Evolutionary conservation across 2,113 vertebrate genomes (phyloP), one percentile per base, ranked within the genome.

Genomic region (Ochotona princeps): DNA sequence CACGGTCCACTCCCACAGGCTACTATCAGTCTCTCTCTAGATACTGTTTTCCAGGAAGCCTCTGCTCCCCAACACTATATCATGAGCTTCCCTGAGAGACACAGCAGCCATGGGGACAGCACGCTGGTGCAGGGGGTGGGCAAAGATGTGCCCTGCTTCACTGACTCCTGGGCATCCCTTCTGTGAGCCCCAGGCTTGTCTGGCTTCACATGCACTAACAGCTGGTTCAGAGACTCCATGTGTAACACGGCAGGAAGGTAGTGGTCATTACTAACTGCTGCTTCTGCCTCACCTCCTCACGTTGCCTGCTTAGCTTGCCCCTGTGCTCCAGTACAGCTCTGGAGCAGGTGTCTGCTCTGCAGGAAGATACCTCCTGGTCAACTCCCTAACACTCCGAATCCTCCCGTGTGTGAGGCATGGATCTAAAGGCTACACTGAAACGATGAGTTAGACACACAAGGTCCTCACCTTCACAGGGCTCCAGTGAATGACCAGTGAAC

Each of bases 31-130:
- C 83, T 67, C 44, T 10, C 78, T 32, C 82, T 63, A 28, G 30
- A n/a, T 30, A n/a, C 25, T 7, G 57, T 88, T 92, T 93, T 76
- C 76, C 69, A 83, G 90, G 66, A 94, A 92, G 26, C 18, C 5
- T 57, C 35, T 21, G 60, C 1, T 32, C 81, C 76, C 73, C 25
- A n/a, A n/a, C n/a, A 26, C 66, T 83, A 90, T 51, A 15, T 47
- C 0, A 0, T 25, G 32, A 67, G n/a, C 10, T 61, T 89, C 61
- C 60, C 15, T 2, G 7, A 30, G 72, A 30, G 74, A 49, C 26
- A 57, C 38, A 13, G 25, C 1, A 69, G 26, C n/a, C 1, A 20
- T 4, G 61, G 51, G 76, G 49, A 47, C 3, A 60, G 63, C 44
- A 54, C 2, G 1, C 38, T 44, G 38, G 3, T 44, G 38, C 38